Percentiles rank a stretch among this genome's conserved stretches.
Evolutionary conservation across 2,797 vertebrate genomes (phyloP).

Genomic region (Ctenosaura bakeri): DNA sequence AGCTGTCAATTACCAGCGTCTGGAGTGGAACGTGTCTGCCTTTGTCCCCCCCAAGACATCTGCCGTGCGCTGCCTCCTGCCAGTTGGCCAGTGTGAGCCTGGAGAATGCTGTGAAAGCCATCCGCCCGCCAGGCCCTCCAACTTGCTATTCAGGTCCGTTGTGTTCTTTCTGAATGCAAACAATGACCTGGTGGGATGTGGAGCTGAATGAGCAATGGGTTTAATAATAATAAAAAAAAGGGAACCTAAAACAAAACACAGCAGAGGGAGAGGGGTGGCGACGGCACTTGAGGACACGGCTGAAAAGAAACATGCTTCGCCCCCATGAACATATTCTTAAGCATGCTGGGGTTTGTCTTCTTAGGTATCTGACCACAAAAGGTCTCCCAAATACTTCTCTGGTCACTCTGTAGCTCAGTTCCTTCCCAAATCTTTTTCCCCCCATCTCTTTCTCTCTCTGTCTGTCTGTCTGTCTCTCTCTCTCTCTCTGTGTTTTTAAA

Average conservation of each 20-base stretch:
- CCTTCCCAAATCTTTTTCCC: not conserved
- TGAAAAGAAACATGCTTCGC: slow-evolving; percentile 78
- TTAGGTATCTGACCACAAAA: slow-evolving; percentile 76
- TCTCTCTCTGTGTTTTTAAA: slow-evolving; percentile 17
- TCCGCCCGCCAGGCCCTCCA: slow-evolving; percentile 61
- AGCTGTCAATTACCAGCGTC: slow-evolving; percentile 75
- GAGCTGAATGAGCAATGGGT: slow-evolving; percentile 60
- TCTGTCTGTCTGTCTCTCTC: not conserved
- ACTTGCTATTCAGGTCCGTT: slow-evolving; percentile 67
- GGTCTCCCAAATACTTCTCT: slow-evolving; percentile 49
- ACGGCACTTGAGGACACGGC: slow-evolving; percentile 56
- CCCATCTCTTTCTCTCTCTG: not conserved
- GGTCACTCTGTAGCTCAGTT: slow-evolving; percentile 47
- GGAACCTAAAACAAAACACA: slow-evolving; percentile 70
- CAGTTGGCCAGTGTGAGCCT: slow-evolving; percentile 80
- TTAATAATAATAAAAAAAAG: slow-evolving; percentile 51
- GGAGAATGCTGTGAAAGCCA: slow-evolving; percentile 75
- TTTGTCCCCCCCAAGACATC: slow-evolving; percentile 88
- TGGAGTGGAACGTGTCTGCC: slow-evolving; percentile 83
- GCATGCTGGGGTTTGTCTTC: slow-evolving; percentile 79
- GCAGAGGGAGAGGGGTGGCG: slow-evolving; percentile 27
- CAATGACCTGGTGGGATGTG: slow-evolving; percentile 78
- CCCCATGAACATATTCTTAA: slow-evolving; percentile 65
- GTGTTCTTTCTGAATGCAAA: slow-evolving; percentile 85
- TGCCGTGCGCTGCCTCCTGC: slow-evolving; percentile 86